Conservation (phyloP, 2,888 invertebrate species). For the Caenorhabditis imperialis region DNA sequence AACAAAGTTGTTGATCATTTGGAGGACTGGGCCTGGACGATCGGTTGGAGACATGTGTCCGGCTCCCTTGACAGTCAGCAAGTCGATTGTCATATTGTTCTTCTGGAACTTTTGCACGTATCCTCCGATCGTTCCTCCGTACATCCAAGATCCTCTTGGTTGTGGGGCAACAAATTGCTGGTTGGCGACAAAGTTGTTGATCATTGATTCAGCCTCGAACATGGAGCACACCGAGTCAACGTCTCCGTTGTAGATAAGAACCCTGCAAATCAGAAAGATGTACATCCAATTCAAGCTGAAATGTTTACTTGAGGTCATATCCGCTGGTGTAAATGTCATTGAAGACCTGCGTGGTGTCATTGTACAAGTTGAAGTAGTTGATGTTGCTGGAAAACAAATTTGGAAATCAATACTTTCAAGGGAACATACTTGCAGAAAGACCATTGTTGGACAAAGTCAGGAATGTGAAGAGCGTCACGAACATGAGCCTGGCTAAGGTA, state of each 20-base stretch:
- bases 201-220: conserved; percentile 65
- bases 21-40: conserved; percentile 86
- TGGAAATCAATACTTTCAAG: neutral
- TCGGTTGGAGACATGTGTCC: conserved; percentile 89
- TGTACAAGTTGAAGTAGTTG: conserved; percentile 61
- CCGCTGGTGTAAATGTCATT: conserved; percentile 56
- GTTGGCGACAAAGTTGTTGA: conserved; percentile 57
- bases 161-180: conserved; percentile 39
- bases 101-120: conserved; percentile 63
- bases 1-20: conserved; percentile 84
- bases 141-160: conserved; percentile 57
- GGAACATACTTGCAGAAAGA: conserved; percentile 61
- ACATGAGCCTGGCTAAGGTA: conserved; percentile 68
- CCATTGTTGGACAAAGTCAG: conserved; percentile 68
- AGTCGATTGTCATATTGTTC: conserved; percentile 56
- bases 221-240: conserved; percentile 67
- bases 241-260: conserved; percentile 72
- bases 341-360: conserved; percentile 68
- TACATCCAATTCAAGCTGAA: too few relatives aligned
- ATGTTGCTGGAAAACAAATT: conserved; percentile 23
- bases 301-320: conserved; percentile 59
- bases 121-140: conserved; percentile 60
- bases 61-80: conserved; percentile 80
- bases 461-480: conserved; percentile 71
- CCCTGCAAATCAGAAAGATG: conserved; percentile 36